Evolutionary conservation across 2,113 vertebrate species (phyloP), one percentile per base, ranked within the genome.

Genomic region (Chaenocephalus aceratus): DNA sequence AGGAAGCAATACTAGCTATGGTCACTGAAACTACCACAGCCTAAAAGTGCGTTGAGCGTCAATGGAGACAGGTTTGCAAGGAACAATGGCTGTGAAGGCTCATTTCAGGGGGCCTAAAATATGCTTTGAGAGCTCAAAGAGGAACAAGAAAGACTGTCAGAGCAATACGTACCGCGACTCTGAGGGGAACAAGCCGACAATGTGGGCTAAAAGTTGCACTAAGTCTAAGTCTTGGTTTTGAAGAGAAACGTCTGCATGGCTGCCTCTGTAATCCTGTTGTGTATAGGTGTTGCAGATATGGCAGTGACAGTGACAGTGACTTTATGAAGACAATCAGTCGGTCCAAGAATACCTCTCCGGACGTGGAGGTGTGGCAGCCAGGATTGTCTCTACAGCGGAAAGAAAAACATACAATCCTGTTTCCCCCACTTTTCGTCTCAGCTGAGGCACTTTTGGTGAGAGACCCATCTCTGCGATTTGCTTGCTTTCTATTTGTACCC

Each of bases 371-470:
- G 67, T 60, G 63, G 26, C 69, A 75, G 52, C 54, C 71, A 61
- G 54, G 30, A 59, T 68, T 46, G 16, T 63, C 26, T 78, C 57
- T 75, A n/a, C 66, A 45, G 45, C 9, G 10, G 52, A 70, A 70
- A 68, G 16, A 64, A 46, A 63, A 46, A 60, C 45, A 76, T n/a
- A 46, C 51, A 49, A 7, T 57, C 51, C 57, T 62, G 59, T 73
- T 84, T 72, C 56, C 79, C 79, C 58, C 44, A 26, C 59, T 60
- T 56, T 30, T 59, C 71, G 56, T 74, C 77, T 64, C 72, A 72
- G 46, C 69, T 76, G 80, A 93, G 91, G 92, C 90, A 93, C 90
- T 90, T 91, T 51, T 52, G 90, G 86, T 91, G 81, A 53, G 85
- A 88, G 73, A 82, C 16, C 60, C 57, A 64, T 82, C 65, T 30